Conservation (phyloP, 2,888 invertebrate genomes). For the Drosophila nigricruria region DNA sequence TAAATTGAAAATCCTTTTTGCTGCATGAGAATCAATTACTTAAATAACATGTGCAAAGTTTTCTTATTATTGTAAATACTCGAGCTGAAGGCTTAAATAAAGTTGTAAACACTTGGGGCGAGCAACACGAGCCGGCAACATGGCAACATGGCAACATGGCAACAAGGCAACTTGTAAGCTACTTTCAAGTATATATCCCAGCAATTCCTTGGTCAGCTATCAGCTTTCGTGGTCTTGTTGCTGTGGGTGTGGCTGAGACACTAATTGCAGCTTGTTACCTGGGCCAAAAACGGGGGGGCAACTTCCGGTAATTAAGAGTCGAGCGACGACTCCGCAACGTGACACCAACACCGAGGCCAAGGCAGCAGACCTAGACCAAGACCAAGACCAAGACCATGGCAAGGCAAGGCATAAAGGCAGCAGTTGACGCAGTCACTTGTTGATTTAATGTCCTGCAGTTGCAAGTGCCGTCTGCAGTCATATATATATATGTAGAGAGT, state of each 20-base stretch:
- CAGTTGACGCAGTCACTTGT: constrained; percentile 47
- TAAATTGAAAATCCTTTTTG: not conserved
- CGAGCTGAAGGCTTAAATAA: constrained; percentile 39
- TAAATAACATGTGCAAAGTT: not conserved
- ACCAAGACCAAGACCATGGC: not conserved
- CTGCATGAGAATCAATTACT: constrained; percentile 6
- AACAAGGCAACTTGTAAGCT: constrained; percentile 54
- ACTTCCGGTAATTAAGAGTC: constrained; percentile 75
- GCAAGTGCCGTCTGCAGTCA: constrained; percentile 37
- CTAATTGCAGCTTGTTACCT: constrained; percentile 73
- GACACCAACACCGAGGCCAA: constrained; percentile 33
- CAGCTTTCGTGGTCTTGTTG: constrained; percentile 21
- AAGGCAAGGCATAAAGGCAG: constrained; percentile 6
- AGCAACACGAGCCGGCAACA: constrained; percentile 42
- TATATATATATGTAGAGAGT: constrained; percentile 30
- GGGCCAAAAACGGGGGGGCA: constrained; percentile 8
- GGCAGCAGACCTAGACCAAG: not conserved
- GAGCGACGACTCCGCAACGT: constrained; percentile 38
- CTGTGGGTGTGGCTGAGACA: constrained; percentile 65
- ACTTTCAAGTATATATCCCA: constrained; percentile 49
- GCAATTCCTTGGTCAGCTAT: constrained; percentile 52
- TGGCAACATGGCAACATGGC: constrained; percentile 1
- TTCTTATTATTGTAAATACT: constrained; percentile 3
- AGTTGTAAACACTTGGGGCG: constrained; percentile 58
- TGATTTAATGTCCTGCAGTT: constrained; percentile 44